phyloP scores from a whole-genome alignment of 92 coral and sea anemone species.

The Porites cylindrica region DNA sequence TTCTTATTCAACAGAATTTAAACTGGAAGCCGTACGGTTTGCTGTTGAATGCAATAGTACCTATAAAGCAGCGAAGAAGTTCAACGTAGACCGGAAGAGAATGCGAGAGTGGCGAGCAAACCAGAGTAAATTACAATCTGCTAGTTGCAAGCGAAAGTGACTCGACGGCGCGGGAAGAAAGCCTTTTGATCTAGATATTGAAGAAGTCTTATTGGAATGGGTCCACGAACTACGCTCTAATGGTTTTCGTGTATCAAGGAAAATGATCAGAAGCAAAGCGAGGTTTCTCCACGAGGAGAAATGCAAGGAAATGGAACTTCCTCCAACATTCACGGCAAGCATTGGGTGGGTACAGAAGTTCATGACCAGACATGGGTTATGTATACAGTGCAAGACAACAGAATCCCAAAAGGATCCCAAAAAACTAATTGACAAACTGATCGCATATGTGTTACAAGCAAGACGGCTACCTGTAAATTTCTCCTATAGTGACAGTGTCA shows the following conservation, averaged over 20 bases:
- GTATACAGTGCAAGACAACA: constrained; percentile 40
- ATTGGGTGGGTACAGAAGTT: constrained; percentile 55
- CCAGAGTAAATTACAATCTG: constrained; percentile 51
- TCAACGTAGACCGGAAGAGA: constrained; percentile 58
- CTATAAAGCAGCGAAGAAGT: constrained; percentile 50
- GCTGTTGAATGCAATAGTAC: constrained; percentile 49
- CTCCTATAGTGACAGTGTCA: constrained; percentile 35
- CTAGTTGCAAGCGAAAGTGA: constrained; percentile 35
- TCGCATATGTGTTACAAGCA: constrained; percentile 40
- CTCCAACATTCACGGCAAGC: constrained; percentile 47
- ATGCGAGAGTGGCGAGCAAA: constrained; percentile 59
- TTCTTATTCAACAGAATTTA: constrained; percentile 56
- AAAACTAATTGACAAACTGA: constrained; percentile 54
- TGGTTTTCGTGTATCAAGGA: constrained; percentile 54
- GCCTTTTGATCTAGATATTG: constrained; percentile 41
- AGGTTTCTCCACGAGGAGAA: constrained; percentile 57
- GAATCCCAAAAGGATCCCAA: constrained; percentile 52
- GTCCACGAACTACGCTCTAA: constrained; percentile 35
- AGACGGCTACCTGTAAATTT: constrained; percentile 31
- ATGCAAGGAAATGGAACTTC: constrained; percentile 52
- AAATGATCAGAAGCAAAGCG: constrained; percentile 57
- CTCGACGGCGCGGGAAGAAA: constrained; percentile 27
- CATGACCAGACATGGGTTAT: constrained; percentile 58
- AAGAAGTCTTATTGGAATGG: constrained; percentile 54
- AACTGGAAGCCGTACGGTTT: constrained; percentile 64